Conservation (phyloP, 2,113 vertebrate genomes). For the Protobothrops mucrosquamatus region DNA sequence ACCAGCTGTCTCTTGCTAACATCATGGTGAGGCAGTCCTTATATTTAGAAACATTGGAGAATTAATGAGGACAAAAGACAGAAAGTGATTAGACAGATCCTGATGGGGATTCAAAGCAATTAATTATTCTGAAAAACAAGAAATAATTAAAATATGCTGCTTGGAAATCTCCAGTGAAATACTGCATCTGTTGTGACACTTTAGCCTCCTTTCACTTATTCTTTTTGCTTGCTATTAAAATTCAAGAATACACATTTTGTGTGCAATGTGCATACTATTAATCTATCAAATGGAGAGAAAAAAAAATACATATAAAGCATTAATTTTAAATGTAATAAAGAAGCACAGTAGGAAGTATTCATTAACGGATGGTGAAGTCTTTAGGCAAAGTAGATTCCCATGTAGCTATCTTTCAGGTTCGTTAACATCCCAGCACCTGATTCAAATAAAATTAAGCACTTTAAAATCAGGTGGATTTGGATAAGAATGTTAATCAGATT, state of each 20-base stretch:
- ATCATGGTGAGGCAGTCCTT: not conserved
- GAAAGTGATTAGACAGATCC: conserved; percentile 35
- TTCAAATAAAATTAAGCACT: not conserved
- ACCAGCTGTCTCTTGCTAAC: conserved; percentile 31
- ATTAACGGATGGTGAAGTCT: not conserved
- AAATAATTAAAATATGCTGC: conserved; percentile 30
- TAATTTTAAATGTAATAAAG: not conserved
- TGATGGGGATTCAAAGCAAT: conserved; percentile 27
- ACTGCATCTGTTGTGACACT: conserved; percentile 16
- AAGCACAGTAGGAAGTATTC: not conserved
- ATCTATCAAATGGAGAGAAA: not conserved
- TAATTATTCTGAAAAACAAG: conserved; percentile 23
- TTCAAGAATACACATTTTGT: not conserved
- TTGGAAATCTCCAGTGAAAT: conserved; percentile 31
- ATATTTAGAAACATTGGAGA: conserved; percentile 23
- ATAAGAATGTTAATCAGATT: not conserved
- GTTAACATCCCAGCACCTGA: too few species aligned
- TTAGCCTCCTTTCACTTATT: not conserved
- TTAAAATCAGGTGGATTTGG: not conserved
- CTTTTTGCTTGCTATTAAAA: not conserved
- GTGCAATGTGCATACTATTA: not conserved
- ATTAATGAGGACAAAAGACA: conserved; percentile 28
- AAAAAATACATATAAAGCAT: not conserved
- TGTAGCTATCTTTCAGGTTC: not conserved
- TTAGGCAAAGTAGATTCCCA: not conserved